Evolutionary conservation across 2,113 vertebrate genomes (phyloP).

Genomic region (Gulo gulo): DNA sequence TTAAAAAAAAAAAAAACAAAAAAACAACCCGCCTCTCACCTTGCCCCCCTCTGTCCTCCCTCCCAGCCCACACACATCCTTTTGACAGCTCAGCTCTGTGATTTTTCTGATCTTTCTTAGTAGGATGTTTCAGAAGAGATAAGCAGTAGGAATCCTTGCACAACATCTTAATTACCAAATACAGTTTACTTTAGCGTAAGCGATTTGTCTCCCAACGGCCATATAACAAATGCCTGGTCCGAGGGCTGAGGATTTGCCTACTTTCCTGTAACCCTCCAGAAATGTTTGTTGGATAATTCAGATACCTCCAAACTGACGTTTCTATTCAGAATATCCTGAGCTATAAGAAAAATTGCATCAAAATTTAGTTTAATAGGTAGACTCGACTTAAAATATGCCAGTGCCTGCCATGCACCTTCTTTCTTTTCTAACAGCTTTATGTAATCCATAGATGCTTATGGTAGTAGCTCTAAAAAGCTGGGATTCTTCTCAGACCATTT

Average conservation of each 20-base stretch:
- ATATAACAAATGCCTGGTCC: background rate
- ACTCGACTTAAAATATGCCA: background rate
- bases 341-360: background rate
- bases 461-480: background rate
- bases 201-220: conserved; percentile 38
- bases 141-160: conserved; percentile 40
- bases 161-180: conserved; percentile 66
- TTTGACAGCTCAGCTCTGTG: background rate
- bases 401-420: background rate
- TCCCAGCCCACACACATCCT: background rate
- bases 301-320: background rate
- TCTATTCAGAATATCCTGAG: background rate
- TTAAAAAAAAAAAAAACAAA: background rate
- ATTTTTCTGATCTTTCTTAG: conserved; percentile 43
- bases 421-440: background rate
- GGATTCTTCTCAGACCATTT: background rate
- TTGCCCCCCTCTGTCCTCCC: background rate
- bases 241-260: background rate
- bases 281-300: background rate
- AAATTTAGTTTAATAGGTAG: background rate
- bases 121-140: conserved; percentile 49
- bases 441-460: background rate
- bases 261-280: background rate
- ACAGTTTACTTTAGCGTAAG: conserved; percentile 46
- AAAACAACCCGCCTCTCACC: background rate